Evolutionary conservation across 2,888 invertebrate genomes (phyloP).

Genomic region (Tribolium freemani): DNA sequence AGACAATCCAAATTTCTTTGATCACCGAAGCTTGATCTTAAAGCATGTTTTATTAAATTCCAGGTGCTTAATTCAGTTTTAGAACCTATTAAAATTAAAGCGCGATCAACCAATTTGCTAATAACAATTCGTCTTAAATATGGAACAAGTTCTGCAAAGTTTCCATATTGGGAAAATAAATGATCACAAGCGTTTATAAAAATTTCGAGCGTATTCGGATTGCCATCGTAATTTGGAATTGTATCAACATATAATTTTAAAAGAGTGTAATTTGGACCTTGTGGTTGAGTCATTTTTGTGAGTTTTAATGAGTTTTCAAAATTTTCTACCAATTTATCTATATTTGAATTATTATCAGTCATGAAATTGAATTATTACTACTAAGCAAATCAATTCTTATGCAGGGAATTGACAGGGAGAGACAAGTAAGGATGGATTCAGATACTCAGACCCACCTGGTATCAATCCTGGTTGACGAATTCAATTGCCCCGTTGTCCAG

Average conservation of each 20-base stretch:
- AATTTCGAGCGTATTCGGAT: constrained; percentile 28
- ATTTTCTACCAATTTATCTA: neutral
- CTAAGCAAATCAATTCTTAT: neutral
- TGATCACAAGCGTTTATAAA: constrained; percentile 37
- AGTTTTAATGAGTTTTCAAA: neutral
- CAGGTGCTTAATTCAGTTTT: constrained; percentile 34
- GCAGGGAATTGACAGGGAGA: neutral
- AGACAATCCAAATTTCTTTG: constrained; percentile 42
- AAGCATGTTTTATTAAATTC: constrained; percentile 34
- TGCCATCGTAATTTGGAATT: constrained; percentile 37
- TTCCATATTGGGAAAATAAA: constrained; percentile 16
- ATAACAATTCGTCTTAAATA: constrained; percentile 39
- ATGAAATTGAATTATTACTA: neutral
- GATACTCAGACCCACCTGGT: neutral
- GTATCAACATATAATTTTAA: constrained; percentile 42
- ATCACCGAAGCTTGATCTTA: constrained; percentile 43
- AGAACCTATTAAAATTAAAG: constrained; percentile 34
- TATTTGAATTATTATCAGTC: neutral
- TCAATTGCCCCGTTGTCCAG: neutral
- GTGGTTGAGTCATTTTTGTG: neutral
- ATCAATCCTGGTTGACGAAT: neutral
- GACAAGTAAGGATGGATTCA: neutral
- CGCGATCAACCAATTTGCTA: constrained; percentile 34
- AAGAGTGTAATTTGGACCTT: constrained; percentile 9
- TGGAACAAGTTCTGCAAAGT: neutral